Evolutionary conservation across 2,113 vertebrate genomes (phyloP), one percentile per base, ranked within the genome.

Genomic region (Anas platyrhynchos): DNA sequence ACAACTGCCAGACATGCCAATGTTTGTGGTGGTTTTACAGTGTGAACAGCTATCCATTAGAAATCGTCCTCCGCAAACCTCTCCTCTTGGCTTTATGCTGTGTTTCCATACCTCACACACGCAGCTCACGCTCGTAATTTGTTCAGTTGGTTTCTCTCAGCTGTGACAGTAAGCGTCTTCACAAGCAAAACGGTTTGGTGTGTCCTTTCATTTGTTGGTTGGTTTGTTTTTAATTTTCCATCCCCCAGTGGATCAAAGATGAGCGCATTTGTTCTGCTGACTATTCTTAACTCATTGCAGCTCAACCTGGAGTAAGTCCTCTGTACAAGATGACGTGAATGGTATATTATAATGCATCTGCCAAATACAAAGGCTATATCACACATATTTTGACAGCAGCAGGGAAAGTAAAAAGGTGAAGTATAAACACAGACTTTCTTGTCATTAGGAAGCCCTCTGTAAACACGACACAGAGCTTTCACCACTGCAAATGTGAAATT

Each of bases 291-390:
- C 10, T 83, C 48, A 15, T 9, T 52, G n/a, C 20, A 85, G 52
- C 44, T 58, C 48, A 77, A 31, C 32, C 78, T 44, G 26, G 21
- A 68, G 9, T 58, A 67, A 68, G 13, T 18, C 46, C 25, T 75
- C 32, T 16, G 50, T 23, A 66, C 0, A 0, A 94, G 78, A 27
- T 18, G 41, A 66, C 22, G 44, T 22, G 3, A 36, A 59, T 44
- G 8, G 8, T 50, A 3, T 18, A 36, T n/a, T 65, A 15, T 8
- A 55, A 52, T 38, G 26, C 31, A 43, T 8, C 29, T 61, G 48
- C 62, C 59, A 8, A 85, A 77, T 86, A 27, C 79, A 79, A 76
- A 81, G 43, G 31, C 50, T 74, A 21, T 18, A 82, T 54, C 32
- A 46, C 8, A 25, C 5, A 15, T 22, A 74, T 55, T 79, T 87